Conservation (phyloP, 2,888 invertebrate species). For the Athalia rosae region DNA sequence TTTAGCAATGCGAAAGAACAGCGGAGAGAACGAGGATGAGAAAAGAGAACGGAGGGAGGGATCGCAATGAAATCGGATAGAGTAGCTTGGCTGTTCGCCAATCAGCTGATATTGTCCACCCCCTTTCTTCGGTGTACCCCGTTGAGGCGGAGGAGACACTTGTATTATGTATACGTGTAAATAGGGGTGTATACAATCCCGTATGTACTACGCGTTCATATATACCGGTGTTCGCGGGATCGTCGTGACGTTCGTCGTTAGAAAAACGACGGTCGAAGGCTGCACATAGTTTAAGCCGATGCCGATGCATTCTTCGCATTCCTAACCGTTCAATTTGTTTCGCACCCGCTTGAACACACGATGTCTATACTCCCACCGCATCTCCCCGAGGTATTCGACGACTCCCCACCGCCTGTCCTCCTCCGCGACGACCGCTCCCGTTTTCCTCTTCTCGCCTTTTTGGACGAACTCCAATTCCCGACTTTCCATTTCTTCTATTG, state of each 20-base stretch:
- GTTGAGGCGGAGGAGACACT: not conserved
- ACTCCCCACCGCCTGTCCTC: not conserved
- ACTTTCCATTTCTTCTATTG: slow-evolving; percentile 37
- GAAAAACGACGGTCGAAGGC: slow-evolving; percentile 32
- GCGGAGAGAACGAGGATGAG: not conserved
- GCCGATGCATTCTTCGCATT: slow-evolving; percentile 50
- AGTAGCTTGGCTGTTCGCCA: slow-evolving; percentile 42
- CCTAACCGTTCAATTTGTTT: slow-evolving; percentile 53
- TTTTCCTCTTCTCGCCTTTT: slow-evolving; percentile 2
- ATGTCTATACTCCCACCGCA: not conserved
- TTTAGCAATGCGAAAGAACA: not conserved
- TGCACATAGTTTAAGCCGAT: slow-evolving; percentile 8
- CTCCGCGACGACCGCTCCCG: not conserved
- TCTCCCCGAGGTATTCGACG: slow-evolving; percentile 6
- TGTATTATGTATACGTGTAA: not conserved
- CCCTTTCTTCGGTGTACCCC: not conserved
- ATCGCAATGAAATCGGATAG: slow-evolving; percentile 34
- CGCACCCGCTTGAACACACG: slow-evolving; percentile 38
- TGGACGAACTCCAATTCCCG: slow-evolving; percentile 37
- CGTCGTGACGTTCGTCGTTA: slow-evolving; percentile 14
- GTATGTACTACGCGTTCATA: not conserved
- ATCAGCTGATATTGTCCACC: slow-evolving; percentile 44
- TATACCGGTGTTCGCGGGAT: not conserved
- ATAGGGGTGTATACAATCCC: not conserved
- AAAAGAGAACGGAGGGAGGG: not conserved